phyloP scores from a whole-genome alignment of 2,113 vertebrate species.

The Charadrius vociferus region DNA sequence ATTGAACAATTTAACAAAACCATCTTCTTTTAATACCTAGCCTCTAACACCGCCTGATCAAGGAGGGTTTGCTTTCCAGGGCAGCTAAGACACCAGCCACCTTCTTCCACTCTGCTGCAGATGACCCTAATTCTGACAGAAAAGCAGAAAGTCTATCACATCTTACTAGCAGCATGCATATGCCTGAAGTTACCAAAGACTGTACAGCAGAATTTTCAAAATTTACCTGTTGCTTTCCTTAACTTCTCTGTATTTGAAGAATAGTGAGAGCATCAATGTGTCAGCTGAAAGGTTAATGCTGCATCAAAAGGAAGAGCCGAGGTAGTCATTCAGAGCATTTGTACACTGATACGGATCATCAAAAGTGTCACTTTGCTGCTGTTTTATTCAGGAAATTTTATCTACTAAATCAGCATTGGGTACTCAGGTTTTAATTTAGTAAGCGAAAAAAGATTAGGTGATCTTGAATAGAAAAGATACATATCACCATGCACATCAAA shows the following conservation, averaged over 20 bases:
- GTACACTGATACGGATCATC: background rate
- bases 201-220: background rate
- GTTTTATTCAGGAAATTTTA: background rate
- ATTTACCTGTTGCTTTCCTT: background rate
- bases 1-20: slow-evolving; percentile 18
- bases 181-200: background rate
- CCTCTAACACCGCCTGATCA: background rate
- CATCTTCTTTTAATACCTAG: background rate
- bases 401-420: background rate
- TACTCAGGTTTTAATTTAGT: background rate
- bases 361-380: background rate
- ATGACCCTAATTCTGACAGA: background rate
- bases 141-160: background rate
- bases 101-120: background rate
- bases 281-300: background rate
- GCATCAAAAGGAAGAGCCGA: background rate
- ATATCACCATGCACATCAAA: background rate
- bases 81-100: background rate
- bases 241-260: background rate
- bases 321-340: background rate
- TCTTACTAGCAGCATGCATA: background rate
- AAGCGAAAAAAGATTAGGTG: background rate
- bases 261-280: background rate
- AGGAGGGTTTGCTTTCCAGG: background rate
- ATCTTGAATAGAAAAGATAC: background rate